Percentiles rank a stretch among this genome's conserved stretches.
These are phyloP conservation scores for Didymodactylos carnosus DNA, from an alignment of 2,888 invertebrate species.

Conservation along the genomic window DNA sequence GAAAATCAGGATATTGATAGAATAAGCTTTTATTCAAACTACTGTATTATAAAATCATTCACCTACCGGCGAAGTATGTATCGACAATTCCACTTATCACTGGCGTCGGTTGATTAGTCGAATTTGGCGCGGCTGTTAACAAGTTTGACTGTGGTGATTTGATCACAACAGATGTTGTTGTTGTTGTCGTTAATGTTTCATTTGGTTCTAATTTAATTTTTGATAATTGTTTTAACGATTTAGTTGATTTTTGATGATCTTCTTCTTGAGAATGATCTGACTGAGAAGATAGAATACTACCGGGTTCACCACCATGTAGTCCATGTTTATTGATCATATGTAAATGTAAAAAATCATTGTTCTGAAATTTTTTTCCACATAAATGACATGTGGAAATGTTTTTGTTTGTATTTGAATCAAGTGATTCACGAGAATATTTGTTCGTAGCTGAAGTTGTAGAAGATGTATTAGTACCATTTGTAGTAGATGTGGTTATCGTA, in stretches of 20 bases:
- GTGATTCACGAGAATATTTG: no score
- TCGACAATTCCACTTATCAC: conserved; percentile 1
- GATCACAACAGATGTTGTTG: background rate
- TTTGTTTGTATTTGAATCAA: no score
- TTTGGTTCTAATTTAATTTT: background rate
- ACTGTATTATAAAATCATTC: no score
- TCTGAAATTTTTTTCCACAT: background rate
- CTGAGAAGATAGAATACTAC: no score
- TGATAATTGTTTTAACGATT: no score
- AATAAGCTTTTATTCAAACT: no score
- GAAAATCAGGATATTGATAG: no score
- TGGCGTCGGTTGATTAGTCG: background rate
- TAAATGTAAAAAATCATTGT: conserved; percentile 18
- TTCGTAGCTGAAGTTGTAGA: no score
- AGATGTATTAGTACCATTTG: no score
- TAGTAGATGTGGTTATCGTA: no score
- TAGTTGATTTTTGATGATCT: background rate
- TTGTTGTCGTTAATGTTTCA: background rate
- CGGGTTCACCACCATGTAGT: background rate
- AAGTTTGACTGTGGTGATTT: background rate
- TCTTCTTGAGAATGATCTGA: background rate
- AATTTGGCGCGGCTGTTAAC: background rate
- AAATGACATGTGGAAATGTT: background rate
- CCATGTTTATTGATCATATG: conserved; percentile 19
- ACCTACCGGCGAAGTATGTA: background rate